A percentile compares a stretch with the other conserved stretches of the same genome.
Conservation (phyloP, 2,888 invertebrate genomes). For the Apocheima hispidaria region DNA sequence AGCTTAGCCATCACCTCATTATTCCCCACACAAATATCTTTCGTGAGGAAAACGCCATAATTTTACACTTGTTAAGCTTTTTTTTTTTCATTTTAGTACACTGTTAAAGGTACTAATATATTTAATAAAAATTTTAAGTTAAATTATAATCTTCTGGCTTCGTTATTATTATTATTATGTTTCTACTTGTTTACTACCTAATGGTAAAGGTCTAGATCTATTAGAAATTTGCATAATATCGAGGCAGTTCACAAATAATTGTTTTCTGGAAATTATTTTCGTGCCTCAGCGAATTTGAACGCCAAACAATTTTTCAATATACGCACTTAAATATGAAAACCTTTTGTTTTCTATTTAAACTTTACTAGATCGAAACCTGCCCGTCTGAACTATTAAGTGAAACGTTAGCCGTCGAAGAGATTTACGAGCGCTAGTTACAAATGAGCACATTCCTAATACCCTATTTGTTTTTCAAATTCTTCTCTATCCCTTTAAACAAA, state of each 20-base stretch:
- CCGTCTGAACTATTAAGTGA: slow-evolving; percentile 7
- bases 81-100: neutral
- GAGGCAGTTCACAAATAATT: no score
- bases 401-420: slow-evolving; percentile 14
- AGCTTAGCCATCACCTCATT: slow-evolving; percentile 22
- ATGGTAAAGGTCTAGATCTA: no score
- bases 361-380: neutral
- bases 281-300: no score
- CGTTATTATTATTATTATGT: no score
- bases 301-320: neutral
- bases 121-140: no score
- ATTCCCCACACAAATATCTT: slow-evolving; percentile 10
- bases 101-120: neutral
- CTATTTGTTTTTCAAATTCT: slow-evolving; percentile 62
- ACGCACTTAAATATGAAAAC: no score
- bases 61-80: slow-evolving; percentile 3
- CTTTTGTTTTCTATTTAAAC: no score
- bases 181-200: no score
- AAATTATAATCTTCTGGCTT: no score
- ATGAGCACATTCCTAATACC: slow-evolving; percentile 38
- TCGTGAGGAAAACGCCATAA: neutral
- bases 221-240: no score
- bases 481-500: slow-evolving; percentile 61
- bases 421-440: slow-evolving; percentile 26
- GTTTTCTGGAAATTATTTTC: no score